Conservation (phyloP, 2,888 invertebrate species). For the Tipula helvola region DNA sequence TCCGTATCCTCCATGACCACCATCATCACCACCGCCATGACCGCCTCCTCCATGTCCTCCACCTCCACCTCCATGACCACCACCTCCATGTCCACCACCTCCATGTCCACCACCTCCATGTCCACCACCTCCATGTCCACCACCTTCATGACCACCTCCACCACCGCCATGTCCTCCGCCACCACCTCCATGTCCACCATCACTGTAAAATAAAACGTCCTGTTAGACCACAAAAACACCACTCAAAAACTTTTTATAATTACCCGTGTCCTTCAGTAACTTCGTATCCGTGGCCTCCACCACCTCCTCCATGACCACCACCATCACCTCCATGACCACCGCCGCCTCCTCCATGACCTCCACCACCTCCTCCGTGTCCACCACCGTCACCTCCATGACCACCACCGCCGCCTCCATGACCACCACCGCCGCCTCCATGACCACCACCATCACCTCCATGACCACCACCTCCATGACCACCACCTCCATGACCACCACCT, state of each 20-base stretch:
- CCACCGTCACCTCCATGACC: conserved; percentile 16
- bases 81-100: background rate
- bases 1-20: background rate
- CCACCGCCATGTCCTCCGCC: background rate
- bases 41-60: background rate
- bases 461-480: conserved; percentile 16
- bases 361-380: background rate
- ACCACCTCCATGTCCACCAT: background rate
- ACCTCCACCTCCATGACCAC: background rate
- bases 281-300: background rate
- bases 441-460: conserved; percentile 18
- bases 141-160: background rate
- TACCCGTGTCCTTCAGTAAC: background rate
- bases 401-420: conserved; percentile 15
- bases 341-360: conserved; percentile 7
- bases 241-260: background rate
- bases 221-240: background rate
- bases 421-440: conserved; percentile 19
- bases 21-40: background rate
- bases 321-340: background rate
- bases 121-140: background rate
- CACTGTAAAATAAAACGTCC: background rate
- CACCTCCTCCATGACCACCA: background rate
- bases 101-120: background rate
- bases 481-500: no score